A percentile compares a stretch with the other conserved stretches of the same genome.
Evolutionary conservation across 2,888 invertebrate genomes (phyloP).

Genomic region (Thecophora atra): DNA sequence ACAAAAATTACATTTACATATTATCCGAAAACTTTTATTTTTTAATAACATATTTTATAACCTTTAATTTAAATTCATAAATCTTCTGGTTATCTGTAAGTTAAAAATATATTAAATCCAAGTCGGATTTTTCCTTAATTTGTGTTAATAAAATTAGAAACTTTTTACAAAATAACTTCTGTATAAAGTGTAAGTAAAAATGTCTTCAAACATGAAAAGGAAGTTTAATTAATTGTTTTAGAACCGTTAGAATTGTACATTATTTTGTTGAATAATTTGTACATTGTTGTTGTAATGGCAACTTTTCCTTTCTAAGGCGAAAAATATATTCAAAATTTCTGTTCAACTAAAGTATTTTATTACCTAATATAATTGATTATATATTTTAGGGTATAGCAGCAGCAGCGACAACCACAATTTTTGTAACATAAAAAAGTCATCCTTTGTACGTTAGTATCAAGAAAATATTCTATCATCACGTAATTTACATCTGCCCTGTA

Average conservation of each 20-base stretch:
- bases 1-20: conserved; percentile 4
- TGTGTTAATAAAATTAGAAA: not conserved
- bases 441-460: conserved; percentile 18
- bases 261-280: not conserved
- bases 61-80: no score
- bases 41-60: no score
- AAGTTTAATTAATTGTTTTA: conserved; percentile 18
- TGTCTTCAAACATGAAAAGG: conserved; percentile 35
- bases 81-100: no score
- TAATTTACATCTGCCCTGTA: not conserved
- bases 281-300: not conserved
- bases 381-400: conserved; percentile 62
- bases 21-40: no score
- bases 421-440: conserved; percentile 13
- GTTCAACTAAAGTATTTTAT: conserved; percentile 37
- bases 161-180: not conserved
- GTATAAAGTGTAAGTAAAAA: conserved; percentile 25
- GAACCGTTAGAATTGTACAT: not conserved
- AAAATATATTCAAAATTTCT: conserved; percentile 40
- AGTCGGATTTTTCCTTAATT: not conserved
- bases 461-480: not conserved
- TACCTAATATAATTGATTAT: conserved; percentile 51
- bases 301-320: conserved; percentile 15
- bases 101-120: not conserved
- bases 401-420: conserved; percentile 48